A percentile compares a stretch with the other conserved stretches of the same genome.
Evolutionary conservation across 1,140 invertebrate genomes (phyloP).

Genomic region (Drosophila ananassae): DNA sequence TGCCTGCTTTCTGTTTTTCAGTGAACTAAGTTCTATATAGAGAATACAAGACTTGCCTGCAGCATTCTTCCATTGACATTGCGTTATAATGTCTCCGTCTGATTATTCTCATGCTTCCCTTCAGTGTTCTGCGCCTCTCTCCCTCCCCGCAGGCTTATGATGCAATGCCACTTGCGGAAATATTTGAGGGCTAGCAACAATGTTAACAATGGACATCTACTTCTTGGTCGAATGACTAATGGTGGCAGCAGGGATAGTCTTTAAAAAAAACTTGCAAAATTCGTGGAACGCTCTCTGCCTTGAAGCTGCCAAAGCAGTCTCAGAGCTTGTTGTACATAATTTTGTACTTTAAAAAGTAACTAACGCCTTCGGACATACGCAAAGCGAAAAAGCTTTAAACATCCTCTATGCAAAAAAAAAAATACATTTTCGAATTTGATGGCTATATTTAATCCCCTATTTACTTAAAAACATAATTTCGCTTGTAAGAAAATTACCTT

Average conservation of each 20-base stretch:
- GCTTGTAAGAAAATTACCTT: constrained; percentile 34
- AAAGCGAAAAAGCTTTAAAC: constrained; percentile 6
- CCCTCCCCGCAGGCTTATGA: constrained; percentile 14
- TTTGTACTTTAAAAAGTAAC: constrained; percentile 59
- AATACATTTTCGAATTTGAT: neutral
- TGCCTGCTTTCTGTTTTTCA: neutral
- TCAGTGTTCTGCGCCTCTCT: neutral
- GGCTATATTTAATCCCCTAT: neutral
- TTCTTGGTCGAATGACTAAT: constrained; percentile 21
- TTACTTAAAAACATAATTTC: neutral
- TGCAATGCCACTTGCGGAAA: constrained; percentile 41
- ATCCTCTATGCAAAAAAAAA: neutral
- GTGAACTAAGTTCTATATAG: neutral
- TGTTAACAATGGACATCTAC: constrained; percentile 22
- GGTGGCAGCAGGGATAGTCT: constrained; percentile 33
- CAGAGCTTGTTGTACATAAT: constrained; percentile 66
- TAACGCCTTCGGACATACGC: constrained; percentile 41
- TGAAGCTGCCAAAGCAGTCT: constrained; percentile 32
- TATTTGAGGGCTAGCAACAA: constrained; percentile 39
- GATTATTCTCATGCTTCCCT: constrained; percentile 1
- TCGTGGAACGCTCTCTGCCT: constrained; percentile 37
- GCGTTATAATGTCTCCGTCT: constrained; percentile 21
- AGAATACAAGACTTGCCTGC: neutral
- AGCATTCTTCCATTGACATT: constrained; percentile 54
- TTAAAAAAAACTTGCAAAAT: constrained; percentile 51